Evolutionary conservation across 2,888 invertebrate species (phyloP).

Genomic region (Phyllotreta cruciferae): DNA sequence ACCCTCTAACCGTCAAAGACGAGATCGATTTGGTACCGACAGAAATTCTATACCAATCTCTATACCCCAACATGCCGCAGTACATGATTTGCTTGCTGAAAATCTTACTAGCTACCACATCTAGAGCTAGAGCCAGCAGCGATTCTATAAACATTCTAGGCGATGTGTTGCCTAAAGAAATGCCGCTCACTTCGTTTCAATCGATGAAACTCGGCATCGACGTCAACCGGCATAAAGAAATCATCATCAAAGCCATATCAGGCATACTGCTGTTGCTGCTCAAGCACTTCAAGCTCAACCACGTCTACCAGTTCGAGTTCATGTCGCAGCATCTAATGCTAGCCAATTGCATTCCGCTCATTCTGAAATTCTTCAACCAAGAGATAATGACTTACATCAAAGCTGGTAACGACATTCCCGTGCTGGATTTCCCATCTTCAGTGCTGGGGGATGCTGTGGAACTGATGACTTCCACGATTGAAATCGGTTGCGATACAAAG

Average conservation of each 20-base stretch:
- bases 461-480: conserved; percentile 85
- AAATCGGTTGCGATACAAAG: conserved; percentile 81
- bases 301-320: conserved; percentile 98
- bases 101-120: conserved; percentile 95
- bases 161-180: conserved; percentile 96
- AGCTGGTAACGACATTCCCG: conserved; percentile 91
- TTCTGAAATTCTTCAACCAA: conserved; percentile 98
- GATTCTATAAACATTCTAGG: conserved; percentile 99
- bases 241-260: conserved; percentile 95
- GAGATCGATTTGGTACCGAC: conserved; percentile 82
- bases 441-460: conserved; percentile 96
- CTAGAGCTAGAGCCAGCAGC: conserved; percentile 96
- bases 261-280: conserved; percentile 88
- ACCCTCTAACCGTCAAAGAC: conserved; percentile 86
- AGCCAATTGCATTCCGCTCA: conserved; percentile 98
- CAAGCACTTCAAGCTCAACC: conserved; percentile 97
- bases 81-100: conserved; percentile 97
- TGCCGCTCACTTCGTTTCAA: conserved; percentile 95
- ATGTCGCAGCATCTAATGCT: conserved; percentile 99
- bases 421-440: conserved; percentile 94
- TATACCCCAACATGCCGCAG: conserved; percentile 94
- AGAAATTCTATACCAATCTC: conserved; percentile 91
- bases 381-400: conserved; percentile 94
- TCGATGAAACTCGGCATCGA: conserved; percentile 96
- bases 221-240: conserved; percentile 97